Conservation (phyloP, 2,797 vertebrate genomes). For the Eulemur coronatus region DNA sequence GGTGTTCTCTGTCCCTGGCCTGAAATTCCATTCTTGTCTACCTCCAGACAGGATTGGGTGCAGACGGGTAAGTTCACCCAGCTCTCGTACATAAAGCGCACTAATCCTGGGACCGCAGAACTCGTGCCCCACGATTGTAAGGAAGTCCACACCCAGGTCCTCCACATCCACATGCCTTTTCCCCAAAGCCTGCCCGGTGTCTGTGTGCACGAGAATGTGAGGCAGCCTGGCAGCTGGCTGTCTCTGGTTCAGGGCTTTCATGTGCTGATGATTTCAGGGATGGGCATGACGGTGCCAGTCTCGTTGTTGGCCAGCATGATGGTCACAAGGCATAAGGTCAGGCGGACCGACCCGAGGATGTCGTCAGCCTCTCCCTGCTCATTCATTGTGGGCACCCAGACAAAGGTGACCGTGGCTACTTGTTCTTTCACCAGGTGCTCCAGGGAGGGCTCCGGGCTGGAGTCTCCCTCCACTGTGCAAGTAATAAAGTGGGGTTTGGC, state of each 20-base stretch:
- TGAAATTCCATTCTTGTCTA: constrained; percentile 94
- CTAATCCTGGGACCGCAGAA: constrained; percentile 95
- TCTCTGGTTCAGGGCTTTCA: constrained; percentile 86
- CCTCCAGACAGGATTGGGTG: constrained; percentile 94
- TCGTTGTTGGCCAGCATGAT: constrained; percentile 99
- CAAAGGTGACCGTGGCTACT: constrained; percentile 90
- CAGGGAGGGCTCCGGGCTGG: constrained; percentile 85
- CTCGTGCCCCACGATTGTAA: constrained; percentile 97
- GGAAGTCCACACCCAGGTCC: constrained; percentile 94
- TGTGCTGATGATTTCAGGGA: constrained; percentile 88
- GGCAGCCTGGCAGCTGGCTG: constrained; percentile 71
- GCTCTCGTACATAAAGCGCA: constrained; percentile 88
- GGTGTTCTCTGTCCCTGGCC: constrained; percentile 88
- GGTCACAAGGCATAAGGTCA: constrained; percentile 93
- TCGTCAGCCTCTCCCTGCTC: constrained; percentile 91
- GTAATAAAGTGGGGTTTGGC: constrained; percentile 90
- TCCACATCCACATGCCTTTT: constrained; percentile 91
- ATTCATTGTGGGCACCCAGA: constrained; percentile 89
- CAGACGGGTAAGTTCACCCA: constrained; percentile 86
- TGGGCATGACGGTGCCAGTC: constrained; percentile 95
- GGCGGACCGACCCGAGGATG: constrained; percentile 88
- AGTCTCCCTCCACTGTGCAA: constrained; percentile 94
- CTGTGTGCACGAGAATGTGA: constrained; percentile 91
- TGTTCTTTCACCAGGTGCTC: constrained; percentile 86
- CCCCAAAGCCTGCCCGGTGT: constrained; percentile 94